Percentiles rank a stretch among this genome's conserved stretches.
These are phyloP conservation scores for Tyto alba DNA, from an alignment of 2,113 vertebrate species.

Conservation along the genomic window DNA sequence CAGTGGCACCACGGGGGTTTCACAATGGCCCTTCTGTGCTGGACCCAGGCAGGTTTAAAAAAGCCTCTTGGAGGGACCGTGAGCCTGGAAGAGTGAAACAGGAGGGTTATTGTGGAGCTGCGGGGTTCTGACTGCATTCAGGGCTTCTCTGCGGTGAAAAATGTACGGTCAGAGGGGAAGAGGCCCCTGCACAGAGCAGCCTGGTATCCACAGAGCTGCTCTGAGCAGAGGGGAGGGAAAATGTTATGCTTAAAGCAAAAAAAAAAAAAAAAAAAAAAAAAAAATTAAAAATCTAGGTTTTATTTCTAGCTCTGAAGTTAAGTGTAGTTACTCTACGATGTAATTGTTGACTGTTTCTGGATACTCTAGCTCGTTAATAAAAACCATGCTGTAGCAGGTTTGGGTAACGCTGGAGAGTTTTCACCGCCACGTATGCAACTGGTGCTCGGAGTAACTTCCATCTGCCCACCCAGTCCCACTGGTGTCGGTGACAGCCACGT, in stretches of 20 bases:
- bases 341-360: neutral
- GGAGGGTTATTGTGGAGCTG: slow-evolving; percentile 12
- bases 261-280: neutral
- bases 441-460: neutral
- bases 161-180: neutral
- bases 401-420: neutral
- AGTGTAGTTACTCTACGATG: neutral
- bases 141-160: neutral
- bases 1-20: neutral
- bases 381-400: neutral
- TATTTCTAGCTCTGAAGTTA: neutral
- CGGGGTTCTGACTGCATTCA: neutral
- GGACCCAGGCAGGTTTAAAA: neutral
- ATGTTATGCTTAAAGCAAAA: neutral
- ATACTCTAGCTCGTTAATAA: neutral
- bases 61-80: neutral
- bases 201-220: neutral
- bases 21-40: slow-evolving; percentile 48
- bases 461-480: neutral
- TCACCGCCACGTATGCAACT: rapidly evolving
- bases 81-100: slow-evolving; percentile 4
- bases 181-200: neutral
- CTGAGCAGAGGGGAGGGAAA: neutral
- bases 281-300: neutral
- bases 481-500: neutral